Evolutionary conservation across 2,888 invertebrate species (phyloP), one percentile per base, ranked within the genome.

Genomic region (Idaea dimidiata): DNA sequence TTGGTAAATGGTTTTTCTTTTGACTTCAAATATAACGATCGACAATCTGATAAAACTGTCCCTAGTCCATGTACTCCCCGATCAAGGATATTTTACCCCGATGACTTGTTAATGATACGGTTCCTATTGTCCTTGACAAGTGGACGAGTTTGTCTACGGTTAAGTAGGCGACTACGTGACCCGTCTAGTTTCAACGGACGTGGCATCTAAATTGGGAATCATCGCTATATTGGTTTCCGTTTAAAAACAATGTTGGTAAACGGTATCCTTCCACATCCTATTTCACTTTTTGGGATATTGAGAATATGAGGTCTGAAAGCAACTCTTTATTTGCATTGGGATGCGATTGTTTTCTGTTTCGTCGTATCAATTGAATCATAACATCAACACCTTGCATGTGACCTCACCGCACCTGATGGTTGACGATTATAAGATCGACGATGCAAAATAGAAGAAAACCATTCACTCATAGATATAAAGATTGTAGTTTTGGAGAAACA

Each of bases 101-200:
- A 43, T 43, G 43, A 43, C 43, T 43, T 43, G 43, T 43, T 43
- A 43, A 43, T 43, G 43, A 43, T 43, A 43, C 43, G 43, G 43
- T 43, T 43, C 14, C 43, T 43, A 43, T 43, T 43, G 43, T 43
- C 43, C 43, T 43, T 43, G 43, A 43, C 43, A 43, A 14, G 43
- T 10, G 43, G 43, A 10, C 43, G 43, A 43, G 43, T 43, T 43
- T 43, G 43, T 43, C 43, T 43, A 43, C 43, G 43, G 14, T 43
- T 43, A 43, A 10, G 43, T 43, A 43, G 43, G 43, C 10, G 14
- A 43, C 43, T 43, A 43, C 43, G 43, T 43, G 43, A 43, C 43
- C 43, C 43, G 43, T 43, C 43, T 43, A 43, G 43, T 8, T 43
- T 43, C 43, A 43, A 43, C 43, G 43, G 43, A 43, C 43, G 43